Base-by-base conservation (phyloP, 2,113 vertebrate species). In the Colossoma macropomum region DNA sequence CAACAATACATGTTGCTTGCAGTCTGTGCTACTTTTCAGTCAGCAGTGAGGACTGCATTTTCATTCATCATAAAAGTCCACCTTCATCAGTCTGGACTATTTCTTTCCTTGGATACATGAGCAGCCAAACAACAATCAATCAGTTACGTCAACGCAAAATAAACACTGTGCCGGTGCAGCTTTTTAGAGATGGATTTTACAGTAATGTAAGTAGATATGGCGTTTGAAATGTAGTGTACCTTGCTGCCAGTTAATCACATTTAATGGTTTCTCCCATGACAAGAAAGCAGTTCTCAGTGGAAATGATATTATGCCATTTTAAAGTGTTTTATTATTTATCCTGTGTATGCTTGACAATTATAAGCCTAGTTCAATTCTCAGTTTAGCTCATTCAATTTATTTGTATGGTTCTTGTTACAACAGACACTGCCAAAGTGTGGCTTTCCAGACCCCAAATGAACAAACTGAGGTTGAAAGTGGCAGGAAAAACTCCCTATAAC, bases 331-430 rank as follows among this genome's bases (percentile, higher is more conserved):
- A 63, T 80, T 62, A 38, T 48, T 69, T 32, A 71, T 72, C 74
- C 23, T 69, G 68, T 28, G 16, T 25, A 73, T 63, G 3, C 60
- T 77, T 72, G 75, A n/a, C 65, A 77, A 81, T 81, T n/a, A 77
- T 28, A 32, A 78, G 38, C 17, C 25, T 80, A 85, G 48, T 71
- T 54, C 16, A 52, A 52, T 3, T 3, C 13, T 52, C 16, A 52
- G 13, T 4, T 17, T 2, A 52, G 2, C 16, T 52, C 16, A 52
- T 52, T 15, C 16, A 52, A 77, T n/a, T 13, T 38, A 38, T 28
- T 30, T 84, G n/a, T 77, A 11, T 45, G 41, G 9, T 11, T 1
- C 41, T 45, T 45, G 34, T 38, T 38, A 38, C 3, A 38, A 38
- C 7, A 38, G 34, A 38, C 3, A 38, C 7, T 38, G 7, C 34